A percentile compares a stretch with the other conserved stretches of the same genome.
These are phyloP conservation scores for Pammene aurita DNA, from an alignment of 2,888 invertebrate species.

Conservation along the genomic window DNA sequence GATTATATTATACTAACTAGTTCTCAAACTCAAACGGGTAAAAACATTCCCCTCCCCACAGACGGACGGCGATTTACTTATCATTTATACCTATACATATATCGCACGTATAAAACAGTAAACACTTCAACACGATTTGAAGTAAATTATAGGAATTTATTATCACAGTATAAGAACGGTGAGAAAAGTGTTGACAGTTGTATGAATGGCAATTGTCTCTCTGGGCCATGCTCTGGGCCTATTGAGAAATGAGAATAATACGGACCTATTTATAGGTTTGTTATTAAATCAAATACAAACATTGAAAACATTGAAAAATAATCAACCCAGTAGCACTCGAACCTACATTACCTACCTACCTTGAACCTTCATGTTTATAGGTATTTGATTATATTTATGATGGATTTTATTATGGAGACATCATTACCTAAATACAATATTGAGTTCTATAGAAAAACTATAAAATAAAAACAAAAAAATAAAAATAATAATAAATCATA, in stretches of 20 bases:
- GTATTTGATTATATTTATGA: too few species aligned
- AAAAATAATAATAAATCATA: too few species aligned
- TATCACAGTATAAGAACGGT: background rate
- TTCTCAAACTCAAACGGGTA: conserved; percentile 35
- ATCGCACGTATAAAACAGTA: background rate
- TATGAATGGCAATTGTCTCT: conserved; percentile 20
- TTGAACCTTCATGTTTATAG: too few species aligned
- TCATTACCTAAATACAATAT: too few species aligned
- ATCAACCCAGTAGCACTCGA: too few species aligned
- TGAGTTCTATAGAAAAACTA: too few species aligned
- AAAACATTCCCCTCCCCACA: background rate
- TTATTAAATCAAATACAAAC: background rate
- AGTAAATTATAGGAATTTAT: conserved; percentile 14
- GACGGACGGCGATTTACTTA: background rate
- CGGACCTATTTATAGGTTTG: background rate
- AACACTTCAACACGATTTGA: background rate
- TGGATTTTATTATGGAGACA: too few species aligned
- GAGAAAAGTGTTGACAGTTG: conserved; percentile 18
- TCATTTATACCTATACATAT: conserved; percentile 6
- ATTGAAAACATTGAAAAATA: too few species aligned
- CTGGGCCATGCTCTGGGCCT: background rate
- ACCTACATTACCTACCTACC: too few species aligned
- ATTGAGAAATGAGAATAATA: background rate
- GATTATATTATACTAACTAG: conserved; percentile 22
- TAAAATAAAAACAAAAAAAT: too few species aligned